These are phyloP conservation scores for Festucalex cinctus DNA, from an alignment of 2,113 vertebrate species.

Conservation along the genomic window DNA sequence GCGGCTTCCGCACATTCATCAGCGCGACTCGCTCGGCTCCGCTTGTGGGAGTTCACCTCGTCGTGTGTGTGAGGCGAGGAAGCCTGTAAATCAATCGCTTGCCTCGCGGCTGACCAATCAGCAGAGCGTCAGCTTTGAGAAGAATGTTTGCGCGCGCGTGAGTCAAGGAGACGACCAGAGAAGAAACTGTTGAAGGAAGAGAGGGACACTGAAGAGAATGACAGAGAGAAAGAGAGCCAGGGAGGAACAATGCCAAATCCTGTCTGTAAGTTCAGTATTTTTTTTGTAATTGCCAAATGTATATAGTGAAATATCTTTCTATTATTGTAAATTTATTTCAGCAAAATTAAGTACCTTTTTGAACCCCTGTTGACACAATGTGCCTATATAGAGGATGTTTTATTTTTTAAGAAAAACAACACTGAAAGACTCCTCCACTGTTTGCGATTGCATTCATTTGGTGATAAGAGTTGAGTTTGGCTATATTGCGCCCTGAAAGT, in stretches of 20 bases:
- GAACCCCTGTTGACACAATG: background rate
- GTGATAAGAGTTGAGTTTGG: background rate
- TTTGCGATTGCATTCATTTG: background rate
- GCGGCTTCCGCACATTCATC: slow-evolving; percentile 34
- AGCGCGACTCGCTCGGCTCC: slow-evolving; percentile 2
- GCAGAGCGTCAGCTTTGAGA: slow-evolving; percentile 26
- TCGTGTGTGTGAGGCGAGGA: slow-evolving; percentile 62
- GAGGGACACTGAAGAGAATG: slow-evolving; percentile 41
- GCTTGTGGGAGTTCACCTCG: slow-evolving; percentile 41
- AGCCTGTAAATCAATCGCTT: slow-evolving; percentile 57
- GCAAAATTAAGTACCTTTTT: background rate
- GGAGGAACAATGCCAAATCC: slow-evolving; percentile 53
- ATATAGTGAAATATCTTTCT: background rate
- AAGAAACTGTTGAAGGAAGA: slow-evolving; percentile 32
- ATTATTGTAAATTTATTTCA: background rate
- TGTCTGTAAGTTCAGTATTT: slow-evolving; percentile 49
- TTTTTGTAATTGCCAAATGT: background rate
- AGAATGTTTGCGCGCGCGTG: slow-evolving; percentile 24
- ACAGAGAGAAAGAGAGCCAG: slow-evolving; percentile 60
- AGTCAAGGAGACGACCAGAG: slow-evolving; percentile 37
- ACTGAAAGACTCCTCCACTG: background rate
- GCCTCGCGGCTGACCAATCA: slow-evolving; percentile 49
- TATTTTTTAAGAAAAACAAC: background rate
- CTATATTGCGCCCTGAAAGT: background rate
- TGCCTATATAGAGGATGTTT: background rate